Evolutionary conservation across 1,140 invertebrate species (phyloP).

Genomic region (Stenopsyche tienmushanensis): DNA sequence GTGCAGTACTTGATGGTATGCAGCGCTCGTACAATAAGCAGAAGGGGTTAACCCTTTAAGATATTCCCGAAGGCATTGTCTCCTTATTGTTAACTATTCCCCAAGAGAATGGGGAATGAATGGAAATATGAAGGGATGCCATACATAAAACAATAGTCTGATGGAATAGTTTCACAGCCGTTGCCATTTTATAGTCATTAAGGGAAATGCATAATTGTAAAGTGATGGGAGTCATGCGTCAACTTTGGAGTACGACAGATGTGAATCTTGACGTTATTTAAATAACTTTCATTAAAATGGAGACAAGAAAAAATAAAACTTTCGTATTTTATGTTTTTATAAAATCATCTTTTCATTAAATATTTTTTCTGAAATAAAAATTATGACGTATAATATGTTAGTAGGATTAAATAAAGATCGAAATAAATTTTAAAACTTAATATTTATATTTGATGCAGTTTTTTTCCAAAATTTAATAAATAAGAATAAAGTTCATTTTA

Average conservation of each 20-base stretch:
- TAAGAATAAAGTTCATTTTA: too few relatives aligned
- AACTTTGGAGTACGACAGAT: background rate
- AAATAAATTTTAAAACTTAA: too few relatives aligned
- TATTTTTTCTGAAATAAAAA: too few relatives aligned
- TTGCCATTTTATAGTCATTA: constrained; percentile 25
- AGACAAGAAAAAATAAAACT: too few relatives aligned
- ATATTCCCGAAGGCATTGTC: constrained; percentile 27
- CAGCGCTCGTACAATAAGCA: background rate
- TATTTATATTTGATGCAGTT: too few relatives aligned
- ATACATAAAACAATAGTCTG: constrained; percentile 33
- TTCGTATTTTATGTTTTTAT: too few relatives aligned
- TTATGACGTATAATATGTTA: too few relatives aligned
- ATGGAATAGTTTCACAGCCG: constrained; percentile 24
- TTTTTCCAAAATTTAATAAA: too few relatives aligned
- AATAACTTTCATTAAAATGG: too few relatives aligned
- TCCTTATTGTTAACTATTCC: constrained; percentile 7
- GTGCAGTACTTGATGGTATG: background rate
- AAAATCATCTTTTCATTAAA: too few relatives aligned
- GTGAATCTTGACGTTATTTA: too few relatives aligned
- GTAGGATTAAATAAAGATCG: too few relatives aligned
- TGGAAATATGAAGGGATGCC: constrained; percentile 23
- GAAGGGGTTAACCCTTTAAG: constrained; percentile 2
- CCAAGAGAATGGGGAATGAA: constrained; percentile 14
- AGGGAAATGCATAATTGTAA: background rate
- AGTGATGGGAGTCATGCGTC: background rate